phyloP scores from a whole-genome alignment of 1,140 invertebrate species.

The Telenomus remus region DNA sequence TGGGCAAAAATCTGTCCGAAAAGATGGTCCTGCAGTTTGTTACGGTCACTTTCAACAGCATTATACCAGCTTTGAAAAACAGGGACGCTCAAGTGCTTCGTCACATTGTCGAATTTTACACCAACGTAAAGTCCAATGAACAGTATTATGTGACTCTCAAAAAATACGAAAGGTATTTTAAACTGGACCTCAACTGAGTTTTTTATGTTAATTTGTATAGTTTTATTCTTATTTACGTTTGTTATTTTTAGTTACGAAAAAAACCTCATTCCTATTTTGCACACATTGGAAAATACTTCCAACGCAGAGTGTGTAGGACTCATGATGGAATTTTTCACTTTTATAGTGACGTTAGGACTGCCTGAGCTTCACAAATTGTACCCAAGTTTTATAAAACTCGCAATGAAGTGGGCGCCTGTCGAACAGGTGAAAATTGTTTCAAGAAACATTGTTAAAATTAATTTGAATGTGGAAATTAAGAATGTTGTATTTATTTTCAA shows the following conservation, averaged over 20 bases:
- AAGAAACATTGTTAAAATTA: no score
- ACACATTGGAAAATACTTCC: conserved; percentile 58
- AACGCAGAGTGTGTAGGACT: conserved; percentile 73
- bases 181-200: background rate
- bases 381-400: conserved; percentile 68
- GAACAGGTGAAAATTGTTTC: conserved; percentile 60
- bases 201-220: no score
- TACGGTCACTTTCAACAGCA: conserved; percentile 73
- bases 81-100: conserved; percentile 73
- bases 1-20: conserved; percentile 74
- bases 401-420: conserved; percentile 73
- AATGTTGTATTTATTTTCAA: no score
- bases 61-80: conserved; percentile 72
- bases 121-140: conserved; percentile 73
- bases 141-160: conserved; percentile 55
- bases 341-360: conserved; percentile 71
- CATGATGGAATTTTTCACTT: conserved; percentile 76
- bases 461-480: no score
- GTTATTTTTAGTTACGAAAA: conserved; percentile 60
- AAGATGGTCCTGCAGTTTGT: conserved; percentile 75
- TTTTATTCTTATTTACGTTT: background rate
- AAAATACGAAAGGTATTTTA: conserved; percentile 52
- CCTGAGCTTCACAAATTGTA: conserved; percentile 68
- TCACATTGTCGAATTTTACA: conserved; percentile 77
- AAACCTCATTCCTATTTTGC: conserved; percentile 64